Evolutionary conservation across 1,140 invertebrate species (phyloP).

Genomic region (Mesaphorura yosii): DNA sequence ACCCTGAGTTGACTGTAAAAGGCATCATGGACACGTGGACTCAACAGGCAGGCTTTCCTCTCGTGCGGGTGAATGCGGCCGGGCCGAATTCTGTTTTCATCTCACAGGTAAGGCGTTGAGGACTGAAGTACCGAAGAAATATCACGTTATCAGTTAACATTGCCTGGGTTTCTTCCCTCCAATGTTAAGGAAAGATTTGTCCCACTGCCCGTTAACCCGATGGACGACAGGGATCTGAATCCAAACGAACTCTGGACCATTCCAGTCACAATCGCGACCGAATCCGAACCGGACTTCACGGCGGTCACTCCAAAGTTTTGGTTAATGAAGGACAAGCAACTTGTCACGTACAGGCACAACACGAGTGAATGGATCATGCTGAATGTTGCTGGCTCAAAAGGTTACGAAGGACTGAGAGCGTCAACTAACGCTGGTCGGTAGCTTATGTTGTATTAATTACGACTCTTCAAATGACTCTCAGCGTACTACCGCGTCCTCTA

Average conservation of each 20-base stretch:
- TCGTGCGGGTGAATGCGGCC: constrained; percentile 55
- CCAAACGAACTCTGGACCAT: constrained; percentile 20
- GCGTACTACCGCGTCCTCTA: constrained; percentile 76
- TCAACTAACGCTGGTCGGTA: constrained; percentile 24
- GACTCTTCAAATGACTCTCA: constrained; percentile 27
- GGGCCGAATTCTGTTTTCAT: constrained; percentile 3
- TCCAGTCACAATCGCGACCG: constrained; percentile 21
- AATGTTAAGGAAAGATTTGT: constrained; percentile 14
- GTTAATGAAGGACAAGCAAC: constrained; percentile 13
- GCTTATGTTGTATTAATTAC: background rate
- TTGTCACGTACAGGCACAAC: background rate
- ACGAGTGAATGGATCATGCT: constrained; percentile 20
- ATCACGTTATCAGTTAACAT: no score
- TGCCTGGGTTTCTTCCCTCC: no score
- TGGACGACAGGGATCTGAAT: background rate
- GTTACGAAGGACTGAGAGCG: no score
- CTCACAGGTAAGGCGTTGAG: constrained; percentile 46
- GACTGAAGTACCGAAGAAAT: no score
- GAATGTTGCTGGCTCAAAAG: constrained; percentile 20
- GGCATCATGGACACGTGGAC: constrained; percentile 86
- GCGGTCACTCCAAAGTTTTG: constrained; percentile 10
- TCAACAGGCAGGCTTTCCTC: constrained; percentile 71
- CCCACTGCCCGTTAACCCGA: background rate
- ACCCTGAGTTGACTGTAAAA: constrained; percentile 50
- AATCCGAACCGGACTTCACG: constrained; percentile 5